Base-by-base conservation (phyloP, 1,140 invertebrate species). In the Zelostemma sp. region DNA sequence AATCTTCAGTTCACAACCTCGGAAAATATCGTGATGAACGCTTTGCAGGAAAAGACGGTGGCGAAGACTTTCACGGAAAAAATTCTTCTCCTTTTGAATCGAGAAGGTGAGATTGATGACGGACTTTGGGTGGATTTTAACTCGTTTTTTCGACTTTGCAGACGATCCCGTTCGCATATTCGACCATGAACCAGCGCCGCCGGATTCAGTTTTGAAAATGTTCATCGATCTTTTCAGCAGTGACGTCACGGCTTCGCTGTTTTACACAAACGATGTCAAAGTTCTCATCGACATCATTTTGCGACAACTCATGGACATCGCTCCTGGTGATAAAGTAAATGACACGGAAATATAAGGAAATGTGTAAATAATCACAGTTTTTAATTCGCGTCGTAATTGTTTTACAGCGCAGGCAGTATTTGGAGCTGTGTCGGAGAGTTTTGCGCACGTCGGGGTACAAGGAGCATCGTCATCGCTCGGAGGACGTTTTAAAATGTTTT, bases 181-280 rank as follows among this genome's bases (percentile, higher is more conserved):
- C 75, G 92, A 94, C 67, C 92, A 95, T 79, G 87, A 92, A 72
- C 91, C 91, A n/a, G 87, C 88, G 21, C 91, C 92, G 5, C 89
- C 90, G 40, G 93, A 97, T 86, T 95, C 95, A 4, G 91, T 97
- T 9, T 84, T 97, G 41, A 97, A 97, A 85, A 88, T 98, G 63
- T 91, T 95, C 55, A 90, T 90, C 35, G 95, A 97, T 80, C 82
- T 97, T 46, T 96, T 96, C 79, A 90, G 88, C 43, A 89, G 88
- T 47, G 86, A 89, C 50, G 85, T 88, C 35, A 95, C 95, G 3
- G 92, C 95, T 0, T 88, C 89, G 68, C 88, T 97, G 28, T 95
- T 97, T 80, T 98, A 97, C 79, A 96, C 95, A 0, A 98, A 97
- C 79, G 95, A 98, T 80, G 91, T 93, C 1, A 95, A 94, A 85